Percentiles rank a stretch among this genome's conserved stretches.
Conservation (phyloP, 2,113 vertebrate species). For the Dromas ardeola region DNA sequence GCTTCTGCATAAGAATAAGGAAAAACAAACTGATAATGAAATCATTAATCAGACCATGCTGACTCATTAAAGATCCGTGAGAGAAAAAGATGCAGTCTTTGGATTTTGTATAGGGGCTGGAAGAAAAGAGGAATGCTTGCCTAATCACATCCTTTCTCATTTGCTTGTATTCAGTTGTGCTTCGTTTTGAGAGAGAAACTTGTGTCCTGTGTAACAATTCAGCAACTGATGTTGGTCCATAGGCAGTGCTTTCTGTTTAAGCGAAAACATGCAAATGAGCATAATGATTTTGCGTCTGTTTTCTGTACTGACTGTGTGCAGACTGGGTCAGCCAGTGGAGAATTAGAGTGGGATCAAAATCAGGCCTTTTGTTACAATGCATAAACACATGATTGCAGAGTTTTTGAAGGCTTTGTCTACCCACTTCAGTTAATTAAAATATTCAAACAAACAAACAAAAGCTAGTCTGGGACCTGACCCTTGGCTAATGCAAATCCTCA, state of each 20-base stretch:
- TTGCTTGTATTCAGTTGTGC: background rate
- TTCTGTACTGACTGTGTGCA: background rate
- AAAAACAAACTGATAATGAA: background rate
- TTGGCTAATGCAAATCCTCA: background rate
- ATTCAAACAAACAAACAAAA: slow-evolving; percentile 17
- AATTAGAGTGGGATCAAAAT: slow-evolving; percentile 14
- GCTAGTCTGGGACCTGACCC: background rate
- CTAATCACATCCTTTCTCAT: background rate
- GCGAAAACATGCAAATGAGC: background rate
- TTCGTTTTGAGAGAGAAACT: background rate
- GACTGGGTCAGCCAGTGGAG: background rate
- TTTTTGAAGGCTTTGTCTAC: background rate
- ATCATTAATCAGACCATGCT: background rate
- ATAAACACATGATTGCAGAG: background rate
- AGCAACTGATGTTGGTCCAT: background rate
- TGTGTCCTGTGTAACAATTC: background rate
- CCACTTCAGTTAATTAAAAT: slow-evolving; percentile 6
- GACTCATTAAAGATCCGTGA: background rate
- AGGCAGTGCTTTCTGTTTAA: background rate
- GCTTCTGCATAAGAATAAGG: background rate
- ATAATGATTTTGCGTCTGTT: background rate
- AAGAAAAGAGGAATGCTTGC: background rate
- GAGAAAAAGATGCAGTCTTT: background rate
- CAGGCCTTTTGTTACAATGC: slow-evolving; percentile 3
- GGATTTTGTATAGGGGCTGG: background rate